Evolutionary conservation across 53 echinoderm and acorn worm species (phyloP).

Genomic region (Actinopyga echinites): DNA sequence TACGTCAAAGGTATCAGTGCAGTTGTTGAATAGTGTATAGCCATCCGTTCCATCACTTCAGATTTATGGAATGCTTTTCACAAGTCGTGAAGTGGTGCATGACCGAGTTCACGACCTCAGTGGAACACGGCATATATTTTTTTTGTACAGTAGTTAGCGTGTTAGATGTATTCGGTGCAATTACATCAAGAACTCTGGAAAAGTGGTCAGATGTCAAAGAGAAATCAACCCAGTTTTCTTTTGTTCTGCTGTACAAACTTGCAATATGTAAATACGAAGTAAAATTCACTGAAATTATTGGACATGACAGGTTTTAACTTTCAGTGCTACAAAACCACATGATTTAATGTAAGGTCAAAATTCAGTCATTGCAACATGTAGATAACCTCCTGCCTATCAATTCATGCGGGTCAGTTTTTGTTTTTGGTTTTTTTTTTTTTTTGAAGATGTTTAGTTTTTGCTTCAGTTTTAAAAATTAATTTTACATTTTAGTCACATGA

Average conservation of each 20-base stretch:
- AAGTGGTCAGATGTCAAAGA: neutral
- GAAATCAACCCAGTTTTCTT: neutral
- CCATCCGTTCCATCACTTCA: too few relatives aligned
- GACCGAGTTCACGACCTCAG: too few relatives aligned
- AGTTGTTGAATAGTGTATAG: too few relatives aligned
- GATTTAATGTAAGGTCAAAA: neutral
- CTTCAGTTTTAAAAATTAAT: too few relatives aligned
- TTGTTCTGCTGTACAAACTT: neutral
- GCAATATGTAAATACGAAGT: constrained; percentile 23
- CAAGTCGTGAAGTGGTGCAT: too few relatives aligned
- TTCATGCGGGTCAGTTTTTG: constrained; percentile 23
- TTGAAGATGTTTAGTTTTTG: too few relatives aligned
- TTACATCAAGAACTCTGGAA: neutral
- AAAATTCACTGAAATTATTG: neutral
- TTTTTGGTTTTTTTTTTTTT: neutral
- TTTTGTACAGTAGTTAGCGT: too few relatives aligned
- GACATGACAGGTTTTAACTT: neutral
- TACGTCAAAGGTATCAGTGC: too few relatives aligned
- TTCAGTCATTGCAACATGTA: neutral
- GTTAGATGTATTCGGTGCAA: neutral
- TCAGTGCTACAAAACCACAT: neutral
- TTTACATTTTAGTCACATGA: too few relatives aligned
- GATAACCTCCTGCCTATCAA: constrained; percentile 24
- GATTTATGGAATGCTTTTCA: too few relatives aligned
- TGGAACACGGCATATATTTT: too few relatives aligned